Evolutionary conservation across 2,113 vertebrate genomes (phyloP).

Genomic region (Seriola aureovittata): DNA sequence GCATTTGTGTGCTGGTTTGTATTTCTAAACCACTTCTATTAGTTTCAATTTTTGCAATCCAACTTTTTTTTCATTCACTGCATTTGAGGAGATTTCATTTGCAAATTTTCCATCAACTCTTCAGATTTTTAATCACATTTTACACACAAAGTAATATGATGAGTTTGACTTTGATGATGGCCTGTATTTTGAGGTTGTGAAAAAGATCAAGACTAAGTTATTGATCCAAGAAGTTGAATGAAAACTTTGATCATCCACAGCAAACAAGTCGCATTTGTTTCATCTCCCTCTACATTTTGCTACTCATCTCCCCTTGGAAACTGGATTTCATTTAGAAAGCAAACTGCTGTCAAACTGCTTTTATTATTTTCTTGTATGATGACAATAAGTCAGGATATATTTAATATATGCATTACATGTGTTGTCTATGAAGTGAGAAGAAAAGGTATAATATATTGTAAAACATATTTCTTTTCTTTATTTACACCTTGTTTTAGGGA

Average conservation of each 20-base stretch:
- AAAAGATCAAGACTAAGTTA: background rate
- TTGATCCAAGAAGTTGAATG: slow-evolving; percentile 8
- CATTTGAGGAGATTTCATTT: slow-evolving; percentile 15
- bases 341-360: slow-evolving; percentile 66
- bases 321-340: slow-evolving; percentile 60
- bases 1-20: slow-evolving; percentile 23
- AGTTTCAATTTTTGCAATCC: background rate
- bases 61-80: slow-evolving; percentile 1
- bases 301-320: slow-evolving; percentile 46
- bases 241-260: slow-evolving; percentile 1
- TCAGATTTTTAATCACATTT: background rate
- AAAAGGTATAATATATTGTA: slow-evolving; percentile 88
- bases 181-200: slow-evolving; percentile 14
- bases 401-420: slow-evolving; percentile 86
- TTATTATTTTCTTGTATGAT: slow-evolving; percentile 76
- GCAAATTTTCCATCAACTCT: background rate
- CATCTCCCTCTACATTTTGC: slow-evolving; percentile 31
- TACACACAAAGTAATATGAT: background rate
- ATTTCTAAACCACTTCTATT: slow-evolving; percentile 22
- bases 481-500: slow-evolving; percentile 76
- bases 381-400: slow-evolving; percentile 83
- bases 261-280: slow-evolving; percentile 10
- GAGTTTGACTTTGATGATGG: slow-evolving; percentile 13
- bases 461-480: slow-evolving; percentile 79
- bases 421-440: slow-evolving; percentile 85